These are phyloP conservation scores for Halyomorpha halys DNA, from an alignment of 1,140 invertebrate species.

Conservation along the genomic window DNA sequence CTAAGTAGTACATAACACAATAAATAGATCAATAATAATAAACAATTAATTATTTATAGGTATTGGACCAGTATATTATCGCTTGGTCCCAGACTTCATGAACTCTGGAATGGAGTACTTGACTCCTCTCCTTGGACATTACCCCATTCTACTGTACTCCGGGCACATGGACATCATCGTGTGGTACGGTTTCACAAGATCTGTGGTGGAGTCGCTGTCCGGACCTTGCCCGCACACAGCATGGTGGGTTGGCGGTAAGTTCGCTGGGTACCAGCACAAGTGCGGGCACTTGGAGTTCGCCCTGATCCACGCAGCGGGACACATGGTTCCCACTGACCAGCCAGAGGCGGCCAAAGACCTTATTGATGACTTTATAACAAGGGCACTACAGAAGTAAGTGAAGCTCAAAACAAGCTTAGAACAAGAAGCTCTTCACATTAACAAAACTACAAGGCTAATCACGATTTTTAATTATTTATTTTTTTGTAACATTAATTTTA, in stretches of 20 bases:
- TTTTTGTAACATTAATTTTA: too few species aligned
- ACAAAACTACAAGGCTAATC: too few species aligned
- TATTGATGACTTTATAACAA: not conserved
- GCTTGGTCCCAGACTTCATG: constrained; percentile 13
- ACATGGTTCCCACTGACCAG: constrained; percentile 7
- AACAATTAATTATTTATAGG: not conserved
- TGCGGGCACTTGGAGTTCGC: not conserved
- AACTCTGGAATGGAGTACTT: not conserved
- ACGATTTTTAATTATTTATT: too few species aligned
- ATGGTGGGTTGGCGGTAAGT: not conserved
- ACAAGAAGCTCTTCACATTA: too few species aligned
- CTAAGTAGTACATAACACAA: too few species aligned
- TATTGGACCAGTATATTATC: constrained; percentile 2
- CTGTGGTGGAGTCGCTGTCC: not conserved
- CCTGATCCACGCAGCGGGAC: not conserved
- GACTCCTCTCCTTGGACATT: not conserved
- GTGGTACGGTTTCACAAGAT: not conserved
- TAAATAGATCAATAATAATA: too few species aligned
- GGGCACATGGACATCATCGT: constrained; percentile 3
- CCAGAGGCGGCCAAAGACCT: constrained; percentile 6
- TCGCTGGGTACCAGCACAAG: not conserved
- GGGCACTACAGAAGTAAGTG: not conserved
- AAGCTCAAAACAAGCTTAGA: too few species aligned
- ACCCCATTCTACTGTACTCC: constrained; percentile 3
- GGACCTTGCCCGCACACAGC: not conserved